Evolutionary conservation across 2,113 vertebrate genomes (phyloP), one percentile per base, ranked within the genome.

Genomic region (Rhabdomys dilectus): DNA sequence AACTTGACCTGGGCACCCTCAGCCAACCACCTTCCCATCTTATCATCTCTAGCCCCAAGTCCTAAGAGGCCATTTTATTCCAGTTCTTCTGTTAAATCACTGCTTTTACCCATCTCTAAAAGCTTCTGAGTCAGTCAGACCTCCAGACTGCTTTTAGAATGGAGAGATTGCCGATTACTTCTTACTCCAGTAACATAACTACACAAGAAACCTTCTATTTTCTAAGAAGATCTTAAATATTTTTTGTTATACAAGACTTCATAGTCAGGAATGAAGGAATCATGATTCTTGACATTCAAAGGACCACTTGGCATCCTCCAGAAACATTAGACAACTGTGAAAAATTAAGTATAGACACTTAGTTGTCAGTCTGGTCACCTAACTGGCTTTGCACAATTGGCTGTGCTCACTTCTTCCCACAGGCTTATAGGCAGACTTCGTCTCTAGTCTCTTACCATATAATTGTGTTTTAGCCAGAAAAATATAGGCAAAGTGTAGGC

Each of bases 221-320:
- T 60, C 80, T 26, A 92, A 73, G 81, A 88, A 92, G 29, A 89
- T n/a, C 75, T 92, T 76, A 42, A 86, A 56, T 88, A 29, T 29
- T n/a, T 88, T 51, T 72, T 39, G 22, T 72, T 17, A 76, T 8
- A 85, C 2, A 17, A 39, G 72, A 93, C 70, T 48, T 95, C 77
- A 78, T 73, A 88, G 13, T 19, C 86, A 73, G 24, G 53, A 51
- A 45, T 42, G 78, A 48, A 6, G 24, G 17, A 82, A 48, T 72
- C 51, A 4, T 36, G 51, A 94, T 39, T 53, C 58, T 58, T 77
- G 24, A 68, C 53, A 84, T 77, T 87, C 51, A 64, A 78, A 75
- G 53, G 77, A 53, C 39, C 88, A 75, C 64, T 68, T 62, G 26
- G 19, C 34, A 34, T 82, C 45, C 31, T 70, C 77, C 45, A 82